Percentiles rank a stretch among this genome's conserved stretches.
These are phyloP conservation scores for Achatina immaculata DNA, from an alignment of 1,140 invertebrate genomes.

Conservation along the genomic window DNA sequence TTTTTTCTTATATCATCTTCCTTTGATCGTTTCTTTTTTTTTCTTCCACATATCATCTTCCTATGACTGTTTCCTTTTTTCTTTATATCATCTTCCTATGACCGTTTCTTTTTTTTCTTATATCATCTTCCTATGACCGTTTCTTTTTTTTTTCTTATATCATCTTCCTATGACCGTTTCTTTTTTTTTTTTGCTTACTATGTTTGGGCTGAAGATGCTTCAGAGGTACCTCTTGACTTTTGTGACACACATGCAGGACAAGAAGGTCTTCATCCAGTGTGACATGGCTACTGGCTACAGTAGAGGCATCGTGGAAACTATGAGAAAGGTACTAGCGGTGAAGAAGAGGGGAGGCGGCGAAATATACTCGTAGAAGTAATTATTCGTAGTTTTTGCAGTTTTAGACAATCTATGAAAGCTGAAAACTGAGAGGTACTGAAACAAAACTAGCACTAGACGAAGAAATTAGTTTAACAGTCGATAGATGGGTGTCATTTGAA, in stretches of 20 bases:
- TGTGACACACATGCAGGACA: not conserved
- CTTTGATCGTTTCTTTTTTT: not conserved
- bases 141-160: too few relatives aligned
- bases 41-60: not conserved
- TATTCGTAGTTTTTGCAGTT: too few relatives aligned
- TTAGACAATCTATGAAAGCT: too few relatives aligned
- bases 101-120: too few relatives aligned
- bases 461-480: too few relatives aligned
- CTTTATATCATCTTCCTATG: not conserved
- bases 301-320: not conserved
- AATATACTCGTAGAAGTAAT: too few relatives aligned
- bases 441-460: too few relatives aligned
- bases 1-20: not conserved
- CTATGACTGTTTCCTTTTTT: not conserved
- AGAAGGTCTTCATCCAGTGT: conserved; percentile 5
- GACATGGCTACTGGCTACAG: conserved; percentile 17
- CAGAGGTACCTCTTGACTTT: not conserved
- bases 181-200: not conserved
- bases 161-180: not conserved
- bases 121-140: too few relatives aligned
- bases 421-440: too few relatives aligned
- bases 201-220: not conserved
- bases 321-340: conserved; percentile 17
- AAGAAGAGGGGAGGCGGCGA: too few relatives aligned
- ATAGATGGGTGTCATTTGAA: too few relatives aligned